Percentiles rank a stretch among this genome's conserved stretches.
These are phyloP conservation scores for Ara ararauna DNA, from an alignment of 2,797 vertebrate genomes.

Conservation along the genomic window DNA sequence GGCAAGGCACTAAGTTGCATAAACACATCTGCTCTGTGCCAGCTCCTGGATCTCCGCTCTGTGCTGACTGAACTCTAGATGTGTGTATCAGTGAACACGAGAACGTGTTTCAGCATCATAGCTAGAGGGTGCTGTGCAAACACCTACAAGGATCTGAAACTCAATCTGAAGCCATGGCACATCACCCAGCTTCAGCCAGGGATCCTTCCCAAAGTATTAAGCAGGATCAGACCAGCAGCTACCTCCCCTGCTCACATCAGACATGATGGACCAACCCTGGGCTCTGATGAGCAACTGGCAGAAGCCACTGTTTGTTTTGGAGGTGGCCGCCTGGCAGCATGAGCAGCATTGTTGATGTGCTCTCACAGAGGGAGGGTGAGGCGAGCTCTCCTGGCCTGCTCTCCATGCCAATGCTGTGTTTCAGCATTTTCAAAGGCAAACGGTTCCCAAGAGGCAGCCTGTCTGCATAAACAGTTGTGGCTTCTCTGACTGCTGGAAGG, in stretches of 20 bases:
- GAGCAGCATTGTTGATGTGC: background rate
- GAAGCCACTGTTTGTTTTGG: background rate
- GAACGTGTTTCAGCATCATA: background rate
- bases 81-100: fast-evolving
- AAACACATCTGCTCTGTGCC: background rate
- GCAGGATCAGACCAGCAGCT: background rate
- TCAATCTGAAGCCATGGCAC: background rate
- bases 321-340: background rate
- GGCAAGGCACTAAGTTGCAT: background rate
- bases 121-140: slow-evolving; percentile 9
- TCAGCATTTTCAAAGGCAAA: background rate
- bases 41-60: background rate
- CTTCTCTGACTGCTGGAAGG: background rate
- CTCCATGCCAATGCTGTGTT: background rate
- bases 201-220: background rate
- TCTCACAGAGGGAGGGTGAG: background rate
- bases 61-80: fast-evolving
- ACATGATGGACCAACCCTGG: background rate
- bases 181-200: background rate
- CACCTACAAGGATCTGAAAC: background rate
- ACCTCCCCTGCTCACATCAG: background rate
- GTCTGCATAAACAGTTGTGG: background rate
- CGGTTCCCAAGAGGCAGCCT: background rate
- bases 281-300: background rate
- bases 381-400: background rate